Percentiles rank a stretch among this genome's conserved stretches.
Evolutionary conservation across 2,113 vertebrate species (phyloP).

Genomic region (Phoxinus phoxinus): DNA sequence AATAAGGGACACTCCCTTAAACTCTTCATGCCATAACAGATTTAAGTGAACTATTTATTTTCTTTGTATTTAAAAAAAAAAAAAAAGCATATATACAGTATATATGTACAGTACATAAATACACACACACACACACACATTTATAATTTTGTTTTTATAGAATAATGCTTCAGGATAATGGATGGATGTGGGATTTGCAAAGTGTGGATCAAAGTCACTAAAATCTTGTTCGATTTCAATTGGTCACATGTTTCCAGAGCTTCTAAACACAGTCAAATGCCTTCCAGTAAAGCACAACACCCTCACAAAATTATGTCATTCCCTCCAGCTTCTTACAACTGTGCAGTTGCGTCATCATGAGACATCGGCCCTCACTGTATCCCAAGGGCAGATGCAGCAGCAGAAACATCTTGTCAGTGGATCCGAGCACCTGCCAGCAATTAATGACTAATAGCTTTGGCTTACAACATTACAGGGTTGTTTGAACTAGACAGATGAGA

Average conservation of each 20-base stretch:
- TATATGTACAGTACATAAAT: too few relatives aligned
- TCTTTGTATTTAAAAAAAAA: not conserved
- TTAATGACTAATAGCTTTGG: slow-evolving; percentile 55
- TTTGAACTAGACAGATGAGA: slow-evolving; percentile 23
- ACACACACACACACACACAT: not conserved
- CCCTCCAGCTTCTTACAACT: not conserved
- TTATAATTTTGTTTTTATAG: too few relatives aligned
- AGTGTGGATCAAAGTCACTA: not conserved
- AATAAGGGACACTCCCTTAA: not conserved
- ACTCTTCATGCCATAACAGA: not conserved
- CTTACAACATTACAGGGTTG: not conserved
- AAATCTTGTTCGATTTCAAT: not conserved
- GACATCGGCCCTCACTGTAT: not conserved
- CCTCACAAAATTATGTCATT: not conserved
- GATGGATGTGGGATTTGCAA: too few relatives aligned
- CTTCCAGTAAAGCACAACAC: not conserved
- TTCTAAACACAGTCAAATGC: not conserved
- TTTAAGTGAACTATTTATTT: not conserved
- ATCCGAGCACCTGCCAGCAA: slow-evolving; percentile 51
- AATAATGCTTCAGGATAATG: too few relatives aligned
- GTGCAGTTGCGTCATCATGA: not conserved
- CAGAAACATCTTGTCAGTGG: slow-evolving; percentile 42
- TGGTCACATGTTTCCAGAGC: not conserved
- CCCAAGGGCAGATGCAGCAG: not conserved
- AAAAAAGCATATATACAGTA: not conserved